A percentile compares a stretch with the other conserved stretches of the same genome.
Conservation (phyloP, 2,113 vertebrate species). For the Ailurus styani region DNA sequence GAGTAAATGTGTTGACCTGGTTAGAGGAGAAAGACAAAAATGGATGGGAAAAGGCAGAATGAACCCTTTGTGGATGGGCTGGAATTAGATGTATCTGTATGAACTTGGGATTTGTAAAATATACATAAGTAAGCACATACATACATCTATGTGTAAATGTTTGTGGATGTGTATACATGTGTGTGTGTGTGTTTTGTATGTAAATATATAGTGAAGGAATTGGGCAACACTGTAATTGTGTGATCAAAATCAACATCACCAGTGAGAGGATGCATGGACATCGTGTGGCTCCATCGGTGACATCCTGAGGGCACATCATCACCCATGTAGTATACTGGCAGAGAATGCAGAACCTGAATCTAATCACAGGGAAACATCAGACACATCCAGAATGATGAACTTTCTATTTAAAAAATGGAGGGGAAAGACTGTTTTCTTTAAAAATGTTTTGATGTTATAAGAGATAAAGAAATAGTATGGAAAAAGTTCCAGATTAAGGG, state of each 20-base stretch:
- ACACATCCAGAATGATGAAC: not conserved
- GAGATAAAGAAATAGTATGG: not conserved
- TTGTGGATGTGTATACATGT: not conserved
- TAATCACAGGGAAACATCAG: not conserved
- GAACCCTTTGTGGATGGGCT: not conserved
- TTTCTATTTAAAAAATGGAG: too few species aligned
- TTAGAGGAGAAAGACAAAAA: not conserved
- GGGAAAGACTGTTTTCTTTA: too few species aligned
- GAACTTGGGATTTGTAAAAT: not conserved
- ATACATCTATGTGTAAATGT: not conserved
- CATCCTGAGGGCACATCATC: not conserved
- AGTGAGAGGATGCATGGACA: not conserved
- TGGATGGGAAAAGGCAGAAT: not conserved
- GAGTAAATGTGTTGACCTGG: not conserved
- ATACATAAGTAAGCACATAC: not conserved
- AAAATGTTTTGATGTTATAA: not conserved
- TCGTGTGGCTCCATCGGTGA: not conserved
- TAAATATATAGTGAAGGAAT: not conserved
- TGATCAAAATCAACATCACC: not conserved
- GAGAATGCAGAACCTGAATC: not conserved
- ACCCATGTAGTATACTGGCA: not conserved
- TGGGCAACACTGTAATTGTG: not conserved
- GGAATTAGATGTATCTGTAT: not conserved
- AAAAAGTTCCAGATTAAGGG: not conserved
- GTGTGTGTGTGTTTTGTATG: not conserved